Evolutionary conservation across 2,888 invertebrate species (phyloP), one percentile per base, ranked within the genome.

Genomic region (Nasonovia ribisnigri): DNA sequence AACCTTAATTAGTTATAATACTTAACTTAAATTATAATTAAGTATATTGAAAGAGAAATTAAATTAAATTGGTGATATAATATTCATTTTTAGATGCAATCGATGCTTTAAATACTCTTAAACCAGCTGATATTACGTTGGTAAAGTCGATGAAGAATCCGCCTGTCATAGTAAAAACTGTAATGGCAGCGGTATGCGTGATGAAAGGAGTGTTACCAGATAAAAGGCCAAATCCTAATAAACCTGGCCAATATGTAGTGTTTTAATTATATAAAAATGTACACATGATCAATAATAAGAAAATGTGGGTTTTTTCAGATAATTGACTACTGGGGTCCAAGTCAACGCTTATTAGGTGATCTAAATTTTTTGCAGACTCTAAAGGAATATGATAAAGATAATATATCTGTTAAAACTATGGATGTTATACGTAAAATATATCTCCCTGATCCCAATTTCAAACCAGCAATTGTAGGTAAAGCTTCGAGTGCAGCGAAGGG

Each of bases 401-500:
- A 98, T 95, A 98, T 98, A 95, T 97, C 97, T 84, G 95, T 96
- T 4, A 96, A 96, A 48, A 96, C 97, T 24, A 98, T 98, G 97
- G 96, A 96, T 95, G 97, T 97, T 96, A 97, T 98, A 95, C 96
- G 98, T 95, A 97, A 97, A 95, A 97, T 97, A 95, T 98, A 97
- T 95, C 96, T 98, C 60, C 96, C 97, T 0, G 96, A 98, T 95
- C 97, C 97, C 95, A 97, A 97, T 95, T 98, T 98, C 95, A 97
- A 97, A 95, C 98, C 98, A 4, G 96, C 97, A 94, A 96, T 98
- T 93, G 97, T 98, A 94, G 97, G 98, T 26, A 98, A 98, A 96
- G 99, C 99, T 1, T 99, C 99, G 0, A 97, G 98, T 94, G 99
- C 99, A 5, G 99, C 99, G 43, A 98, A 99, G 96, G 99, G 99